Evolutionary conservation across 2,113 vertebrate species (phyloP).

Genomic region (human (Homo sapiens)): DNA sequence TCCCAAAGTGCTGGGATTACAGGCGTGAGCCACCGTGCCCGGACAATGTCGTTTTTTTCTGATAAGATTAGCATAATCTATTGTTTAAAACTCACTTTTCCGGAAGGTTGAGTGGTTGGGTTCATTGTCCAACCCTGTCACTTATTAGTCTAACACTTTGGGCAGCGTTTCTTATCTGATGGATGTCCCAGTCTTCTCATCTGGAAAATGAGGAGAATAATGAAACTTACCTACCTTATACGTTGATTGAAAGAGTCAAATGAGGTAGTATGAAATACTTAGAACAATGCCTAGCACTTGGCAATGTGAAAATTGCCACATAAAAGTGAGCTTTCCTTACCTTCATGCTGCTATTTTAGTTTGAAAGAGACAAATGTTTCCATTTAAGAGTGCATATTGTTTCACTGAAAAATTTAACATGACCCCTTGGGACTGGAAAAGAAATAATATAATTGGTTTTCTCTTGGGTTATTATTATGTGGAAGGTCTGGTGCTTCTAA

Average conservation of each 20-base stretch:
- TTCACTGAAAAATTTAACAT: conserved; percentile 46
- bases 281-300: background rate
- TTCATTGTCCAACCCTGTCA: background rate
- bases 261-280: background rate
- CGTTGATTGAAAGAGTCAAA: background rate
- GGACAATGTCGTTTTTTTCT: background rate
- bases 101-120: background rate
- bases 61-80: background rate
- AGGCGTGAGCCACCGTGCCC: too few species aligned
- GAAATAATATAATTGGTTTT: conserved; percentile 18
- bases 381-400: background rate
- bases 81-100: background rate
- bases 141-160: background rate
- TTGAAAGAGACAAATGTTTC: conserved; percentile 12
- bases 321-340: background rate
- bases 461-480: background rate
- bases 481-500: background rate
- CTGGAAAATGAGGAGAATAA: background rate
- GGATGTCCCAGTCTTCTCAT: background rate
- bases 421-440: background rate
- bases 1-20: too few species aligned
- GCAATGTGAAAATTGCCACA: background rate
- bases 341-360: conserved; percentile 20
- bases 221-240: background rate
- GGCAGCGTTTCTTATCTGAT: background rate